Evolutionary conservation across 2,113 vertebrate species (phyloP).

Genomic region (Pelmatolapia mariae): DNA sequence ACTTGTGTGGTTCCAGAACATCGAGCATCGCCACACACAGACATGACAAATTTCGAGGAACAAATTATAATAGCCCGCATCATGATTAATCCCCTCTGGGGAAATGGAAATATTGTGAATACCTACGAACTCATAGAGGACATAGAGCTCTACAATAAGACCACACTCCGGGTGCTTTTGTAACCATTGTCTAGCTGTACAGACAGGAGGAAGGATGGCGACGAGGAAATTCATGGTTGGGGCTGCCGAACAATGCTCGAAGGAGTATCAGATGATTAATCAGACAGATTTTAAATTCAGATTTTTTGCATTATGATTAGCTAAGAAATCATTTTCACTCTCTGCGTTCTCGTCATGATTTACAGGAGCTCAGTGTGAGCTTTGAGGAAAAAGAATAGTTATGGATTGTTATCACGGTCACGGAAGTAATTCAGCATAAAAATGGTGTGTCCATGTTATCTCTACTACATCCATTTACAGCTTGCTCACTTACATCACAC

Average conservation of each 20-base stretch:
- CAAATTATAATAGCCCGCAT: conserved; percentile 68
- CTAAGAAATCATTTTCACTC: not conserved
- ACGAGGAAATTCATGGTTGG: not conserved
- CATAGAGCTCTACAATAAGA: not conserved
- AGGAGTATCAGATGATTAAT: conserved; percentile 8
- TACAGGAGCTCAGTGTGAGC: not conserved
- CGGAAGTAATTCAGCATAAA: not conserved
- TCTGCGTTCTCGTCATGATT: not conserved
- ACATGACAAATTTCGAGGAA: conserved; percentile 71
- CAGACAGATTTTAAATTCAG: not conserved
- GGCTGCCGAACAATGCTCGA: not conserved
- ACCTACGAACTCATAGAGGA: conserved; percentile 55
- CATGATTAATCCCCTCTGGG: conserved; percentile 68
- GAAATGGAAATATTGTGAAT: conserved; percentile 70
- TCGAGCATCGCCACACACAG: conserved; percentile 58
- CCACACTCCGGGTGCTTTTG: not conserved
- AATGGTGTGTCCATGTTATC: not conserved
- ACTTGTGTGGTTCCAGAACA: conserved; percentile 72
- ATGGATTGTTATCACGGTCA: not conserved
- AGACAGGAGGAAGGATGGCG: not conserved
- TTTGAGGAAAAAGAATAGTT: not conserved
- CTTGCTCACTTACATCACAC: not conserved
- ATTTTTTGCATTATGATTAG: conserved; percentile 1
- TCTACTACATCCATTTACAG: not conserved
- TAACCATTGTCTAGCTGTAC: not conserved